These are phyloP conservation scores for Drosophila hamatofila DNA, from an alignment of 2,888 invertebrate species.

Conservation along the genomic window DNA sequence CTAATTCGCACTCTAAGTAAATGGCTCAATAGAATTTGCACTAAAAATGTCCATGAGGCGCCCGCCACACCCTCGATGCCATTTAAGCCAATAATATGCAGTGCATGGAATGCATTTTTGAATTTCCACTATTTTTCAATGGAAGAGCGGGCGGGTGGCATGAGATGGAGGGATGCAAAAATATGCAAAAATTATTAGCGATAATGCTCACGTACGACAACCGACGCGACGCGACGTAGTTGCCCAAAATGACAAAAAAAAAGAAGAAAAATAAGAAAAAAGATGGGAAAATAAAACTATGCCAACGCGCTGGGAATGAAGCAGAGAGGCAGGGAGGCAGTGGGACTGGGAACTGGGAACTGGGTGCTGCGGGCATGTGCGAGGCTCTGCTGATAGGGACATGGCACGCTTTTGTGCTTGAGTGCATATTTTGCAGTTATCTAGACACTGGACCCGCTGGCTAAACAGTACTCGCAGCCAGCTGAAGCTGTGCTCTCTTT, in stretches of 20 bases:
- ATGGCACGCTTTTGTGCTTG: conserved; percentile 78
- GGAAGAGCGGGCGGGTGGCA: not conserved
- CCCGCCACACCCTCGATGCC: conserved; percentile 5
- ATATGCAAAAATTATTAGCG: conserved; percentile 82
- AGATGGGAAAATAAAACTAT: conserved; percentile 22
- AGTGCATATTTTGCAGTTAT: conserved; percentile 80
- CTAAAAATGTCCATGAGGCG: conserved; percentile 4
- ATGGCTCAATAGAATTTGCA: conserved; percentile 18
- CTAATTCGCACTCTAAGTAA: conserved; percentile 20
- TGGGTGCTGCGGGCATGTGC: conserved; percentile 8
- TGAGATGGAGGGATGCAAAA: conserved; percentile 26
- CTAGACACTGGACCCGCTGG: conserved; percentile 56
- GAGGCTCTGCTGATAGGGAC: conserved; percentile 66
- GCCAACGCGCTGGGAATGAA: conserved; percentile 2
- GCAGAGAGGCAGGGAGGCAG: too few relatives aligned
- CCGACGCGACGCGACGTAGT: conserved; percentile 58
- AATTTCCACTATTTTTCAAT: conserved; percentile 53
- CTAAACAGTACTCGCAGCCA: conserved; percentile 30
- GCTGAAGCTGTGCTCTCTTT: conserved; percentile 30
- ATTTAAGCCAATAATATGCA: conserved; percentile 54
- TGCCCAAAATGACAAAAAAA: conserved; percentile 56
- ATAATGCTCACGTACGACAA: conserved; percentile 82
- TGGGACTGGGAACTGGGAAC: not conserved
- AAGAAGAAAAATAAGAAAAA: conserved; percentile 16
- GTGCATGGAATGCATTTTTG: conserved; percentile 61